Conservation (phyloP, 2,888 invertebrate genomes). For the Cephonodes hylas region DNA sequence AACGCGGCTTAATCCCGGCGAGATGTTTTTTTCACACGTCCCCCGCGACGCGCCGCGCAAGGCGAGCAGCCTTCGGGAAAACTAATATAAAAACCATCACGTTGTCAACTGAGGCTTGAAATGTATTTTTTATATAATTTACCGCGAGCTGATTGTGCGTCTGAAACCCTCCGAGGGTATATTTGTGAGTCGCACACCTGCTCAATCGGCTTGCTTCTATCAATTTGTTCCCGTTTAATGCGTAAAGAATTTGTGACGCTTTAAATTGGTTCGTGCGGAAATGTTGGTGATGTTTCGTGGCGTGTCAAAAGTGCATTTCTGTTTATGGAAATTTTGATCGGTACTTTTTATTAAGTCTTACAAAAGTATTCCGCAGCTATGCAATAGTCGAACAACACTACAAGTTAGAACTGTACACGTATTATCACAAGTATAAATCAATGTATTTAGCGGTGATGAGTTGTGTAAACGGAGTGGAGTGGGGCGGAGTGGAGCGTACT, state of each 20-base stretch:
- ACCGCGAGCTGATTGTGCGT: slow-evolving; percentile 74
- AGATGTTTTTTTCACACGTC: slow-evolving; percentile 77
- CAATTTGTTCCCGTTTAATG: too few species aligned
- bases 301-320: too few species aligned
- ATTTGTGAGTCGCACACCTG: slow-evolving; percentile 5
- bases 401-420: too few species aligned
- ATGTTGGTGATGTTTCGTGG: too few species aligned
- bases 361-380: too few species aligned
- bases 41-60: slow-evolving; percentile 46
- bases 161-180: slow-evolving; percentile 42
- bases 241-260: too few species aligned
- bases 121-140: slow-evolving; percentile 83
- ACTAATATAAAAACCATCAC: slow-evolving; percentile 82
- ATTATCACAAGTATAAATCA: background rate
- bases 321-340: too few species aligned
- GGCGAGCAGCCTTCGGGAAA: slow-evolving; percentile 63
- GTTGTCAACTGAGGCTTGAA: slow-evolving; percentile 79
- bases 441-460: slow-evolving; percentile 11
- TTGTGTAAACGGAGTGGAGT: slow-evolving; percentile 22
- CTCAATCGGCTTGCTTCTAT: slow-evolving; percentile 10
- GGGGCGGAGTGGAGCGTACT: background rate
- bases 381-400: too few species aligned
- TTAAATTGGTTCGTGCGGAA: too few species aligned
- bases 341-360: too few species aligned
- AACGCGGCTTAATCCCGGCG: slow-evolving; percentile 71